Percentiles rank a stretch among this genome's conserved stretches.
phyloP scores from a whole-genome alignment of 2,797 vertebrate species.

The Remorina albescens region DNA sequence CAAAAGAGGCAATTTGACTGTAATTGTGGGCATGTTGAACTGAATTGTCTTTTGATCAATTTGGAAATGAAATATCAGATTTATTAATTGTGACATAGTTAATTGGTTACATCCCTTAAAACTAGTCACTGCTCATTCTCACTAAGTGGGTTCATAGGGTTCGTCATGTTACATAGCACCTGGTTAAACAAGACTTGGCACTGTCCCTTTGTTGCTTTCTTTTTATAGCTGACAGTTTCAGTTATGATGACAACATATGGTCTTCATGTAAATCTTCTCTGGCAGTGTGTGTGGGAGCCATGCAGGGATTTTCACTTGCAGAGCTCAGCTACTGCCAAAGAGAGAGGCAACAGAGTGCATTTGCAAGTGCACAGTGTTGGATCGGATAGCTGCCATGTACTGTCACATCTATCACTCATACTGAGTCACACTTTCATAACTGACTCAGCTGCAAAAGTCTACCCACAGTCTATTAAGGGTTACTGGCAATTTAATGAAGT shows the following conservation, averaged over 20 bases:
- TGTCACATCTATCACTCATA: slow-evolving; percentile 10
- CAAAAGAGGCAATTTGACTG: too few relatives aligned
- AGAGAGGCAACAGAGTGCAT: slow-evolving; percentile 2
- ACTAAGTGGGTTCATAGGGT: neutral
- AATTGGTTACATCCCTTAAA: neutral
- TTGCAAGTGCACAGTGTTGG: slow-evolving; percentile 26
- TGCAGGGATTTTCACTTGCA: slow-evolving; percentile 21
- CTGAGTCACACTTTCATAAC: slow-evolving; percentile 43
- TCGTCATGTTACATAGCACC: slow-evolving; percentile 3
- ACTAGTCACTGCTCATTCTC: neutral
- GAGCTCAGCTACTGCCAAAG: slow-evolving; percentile 50
- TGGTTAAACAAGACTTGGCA: slow-evolving; percentile 30
- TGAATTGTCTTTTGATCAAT: neutral
- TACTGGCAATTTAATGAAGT: neutral
- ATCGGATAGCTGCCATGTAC: slow-evolving; percentile 54
- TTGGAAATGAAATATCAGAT: neutral
- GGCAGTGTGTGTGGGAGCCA: slow-evolving; percentile 31
- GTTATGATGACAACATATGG: slow-evolving; percentile 44
- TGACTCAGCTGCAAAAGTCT: slow-evolving; percentile 9
- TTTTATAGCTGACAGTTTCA: slow-evolving; percentile 58
- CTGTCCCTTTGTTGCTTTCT: slow-evolving; percentile 49
- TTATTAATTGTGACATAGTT: neutral
- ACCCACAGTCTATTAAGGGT: neutral
- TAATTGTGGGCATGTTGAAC: too few relatives aligned
- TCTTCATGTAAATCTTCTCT: slow-evolving; percentile 62